Evolutionary conservation across 2,888 invertebrate species (phyloP).

Genomic region (Ichneumoninae sp.): DNA sequence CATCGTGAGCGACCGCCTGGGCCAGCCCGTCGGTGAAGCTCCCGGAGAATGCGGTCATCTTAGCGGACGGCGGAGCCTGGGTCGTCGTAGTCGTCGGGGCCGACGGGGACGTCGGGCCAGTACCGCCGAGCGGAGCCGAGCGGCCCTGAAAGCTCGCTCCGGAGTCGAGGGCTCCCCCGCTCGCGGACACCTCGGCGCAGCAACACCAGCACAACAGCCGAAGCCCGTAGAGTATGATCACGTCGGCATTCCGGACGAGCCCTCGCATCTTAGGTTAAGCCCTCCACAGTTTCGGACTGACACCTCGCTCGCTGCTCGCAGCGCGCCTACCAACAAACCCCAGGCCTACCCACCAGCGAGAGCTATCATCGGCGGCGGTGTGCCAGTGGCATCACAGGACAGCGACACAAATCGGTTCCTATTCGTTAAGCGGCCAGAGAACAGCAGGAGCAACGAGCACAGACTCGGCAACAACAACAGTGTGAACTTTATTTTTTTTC

Average conservation of each 20-base stretch:
- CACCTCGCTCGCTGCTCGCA: constrained; percentile 23
- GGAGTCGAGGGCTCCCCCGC: constrained; percentile 82
- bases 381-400: background rate
- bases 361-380: constrained; percentile 7
- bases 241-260: constrained; percentile 76
- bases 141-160: constrained; percentile 67
- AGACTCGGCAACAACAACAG: too few relatives aligned
- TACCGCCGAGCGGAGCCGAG: constrained; percentile 18
- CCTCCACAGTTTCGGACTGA: constrained; percentile 35
- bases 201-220: constrained; percentile 77
- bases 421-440: background rate
- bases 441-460: too few relatives aligned
- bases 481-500: background rate
- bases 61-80: constrained; percentile 68
- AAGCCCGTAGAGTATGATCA: constrained; percentile 78
- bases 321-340: constrained; percentile 25
- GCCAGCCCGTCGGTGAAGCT: constrained; percentile 86
- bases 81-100: constrained; percentile 49
- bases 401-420: background rate
- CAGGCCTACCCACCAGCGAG: constrained; percentile 2
- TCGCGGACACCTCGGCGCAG: constrained; percentile 75
- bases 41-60: constrained; percentile 77
- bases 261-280: constrained; percentile 82
- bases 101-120: background rate
- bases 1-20: constrained; percentile 86